phyloP scores from a whole-genome alignment of 2,113 vertebrate species.

The Trematomus loennbergii region DNA sequence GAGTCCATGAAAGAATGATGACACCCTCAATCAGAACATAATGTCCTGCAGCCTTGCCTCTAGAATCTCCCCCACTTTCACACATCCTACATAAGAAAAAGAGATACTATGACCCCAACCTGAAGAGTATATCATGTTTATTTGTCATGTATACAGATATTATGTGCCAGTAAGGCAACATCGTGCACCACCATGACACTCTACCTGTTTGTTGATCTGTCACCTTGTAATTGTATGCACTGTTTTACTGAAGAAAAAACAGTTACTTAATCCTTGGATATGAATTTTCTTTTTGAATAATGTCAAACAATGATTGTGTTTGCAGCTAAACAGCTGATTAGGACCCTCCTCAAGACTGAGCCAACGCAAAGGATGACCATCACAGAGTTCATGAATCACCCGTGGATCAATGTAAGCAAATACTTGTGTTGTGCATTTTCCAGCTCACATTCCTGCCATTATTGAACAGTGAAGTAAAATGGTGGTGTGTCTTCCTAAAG shows the following conservation, averaged over 20 bases:
- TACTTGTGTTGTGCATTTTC: background rate
- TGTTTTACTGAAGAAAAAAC: too few relatives aligned
- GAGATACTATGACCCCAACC: background rate
- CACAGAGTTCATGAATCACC: slow-evolving; percentile 98
- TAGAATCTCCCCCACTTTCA: background rate
- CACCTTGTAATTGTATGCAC: background rate
- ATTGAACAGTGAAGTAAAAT: background rate
- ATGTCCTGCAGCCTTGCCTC: background rate
- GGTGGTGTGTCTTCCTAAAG: slow-evolving; percentile 70
- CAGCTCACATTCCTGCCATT: background rate
- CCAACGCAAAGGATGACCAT: slow-evolving; percentile 98
- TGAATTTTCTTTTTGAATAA: background rate
- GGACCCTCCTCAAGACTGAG: slow-evolving; percentile 95
- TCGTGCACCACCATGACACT: background rate
- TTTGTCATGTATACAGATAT: background rate
- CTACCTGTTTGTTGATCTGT: background rate
- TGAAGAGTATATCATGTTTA: background rate
- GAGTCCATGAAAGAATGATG: background rate
- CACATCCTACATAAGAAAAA: background rate
- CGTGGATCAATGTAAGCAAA: slow-evolving; percentile 95
- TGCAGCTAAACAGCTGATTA: slow-evolving; percentile 95
- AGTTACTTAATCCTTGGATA: too few relatives aligned
- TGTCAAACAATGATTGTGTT: background rate
- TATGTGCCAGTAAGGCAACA: background rate
- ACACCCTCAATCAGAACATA: background rate